Evolutionary conservation across 2,888 invertebrate species (phyloP).

Genomic region (Allophyes oxyacanthae): DNA sequence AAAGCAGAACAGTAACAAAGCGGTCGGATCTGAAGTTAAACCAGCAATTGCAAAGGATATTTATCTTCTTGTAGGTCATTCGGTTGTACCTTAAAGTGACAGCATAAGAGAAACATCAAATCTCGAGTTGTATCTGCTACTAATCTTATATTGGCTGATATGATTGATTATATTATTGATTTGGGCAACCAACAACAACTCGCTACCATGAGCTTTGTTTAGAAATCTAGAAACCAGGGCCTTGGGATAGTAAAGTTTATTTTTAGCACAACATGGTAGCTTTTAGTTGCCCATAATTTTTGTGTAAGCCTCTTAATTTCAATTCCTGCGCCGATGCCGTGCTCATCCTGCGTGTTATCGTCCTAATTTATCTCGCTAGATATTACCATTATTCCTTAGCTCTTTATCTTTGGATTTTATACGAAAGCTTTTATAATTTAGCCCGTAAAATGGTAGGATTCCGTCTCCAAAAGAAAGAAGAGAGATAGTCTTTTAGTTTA

Average conservation of each 20-base stretch:
- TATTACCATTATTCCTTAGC: slow-evolving; percentile 20
- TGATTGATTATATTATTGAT: too few relatives aligned
- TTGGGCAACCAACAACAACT: too few relatives aligned
- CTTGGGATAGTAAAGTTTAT: slow-evolving; percentile 41
- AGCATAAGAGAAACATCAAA: too few relatives aligned
- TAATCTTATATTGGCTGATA: too few relatives aligned
- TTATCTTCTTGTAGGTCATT: too few relatives aligned
- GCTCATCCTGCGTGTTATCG: slow-evolving; percentile 25
- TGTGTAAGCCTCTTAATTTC: slow-evolving; percentile 33
- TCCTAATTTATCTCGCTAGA: slow-evolving; percentile 39
- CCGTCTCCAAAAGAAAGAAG: neutral
- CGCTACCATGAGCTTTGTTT: too few relatives aligned
- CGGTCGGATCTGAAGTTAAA: too few relatives aligned
- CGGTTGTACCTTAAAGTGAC: too few relatives aligned
- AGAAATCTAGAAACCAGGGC: too few relatives aligned
- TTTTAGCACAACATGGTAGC: slow-evolving; percentile 27
- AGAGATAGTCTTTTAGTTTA: neutral
- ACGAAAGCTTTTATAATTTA: slow-evolving; percentile 3
- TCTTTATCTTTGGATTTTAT: slow-evolving; percentile 22
- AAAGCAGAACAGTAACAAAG: too few relatives aligned
- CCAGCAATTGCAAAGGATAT: too few relatives aligned
- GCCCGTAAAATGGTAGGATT: neutral
- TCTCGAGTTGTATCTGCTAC: too few relatives aligned
- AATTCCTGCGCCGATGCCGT: slow-evolving; percentile 19
- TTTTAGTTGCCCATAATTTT: slow-evolving; percentile 45